A percentile compares a stretch with the other conserved stretches of the same genome.
Conservation (phyloP, 2,797 vertebrate genomes). For the Ctenosaura bakeri region DNA sequence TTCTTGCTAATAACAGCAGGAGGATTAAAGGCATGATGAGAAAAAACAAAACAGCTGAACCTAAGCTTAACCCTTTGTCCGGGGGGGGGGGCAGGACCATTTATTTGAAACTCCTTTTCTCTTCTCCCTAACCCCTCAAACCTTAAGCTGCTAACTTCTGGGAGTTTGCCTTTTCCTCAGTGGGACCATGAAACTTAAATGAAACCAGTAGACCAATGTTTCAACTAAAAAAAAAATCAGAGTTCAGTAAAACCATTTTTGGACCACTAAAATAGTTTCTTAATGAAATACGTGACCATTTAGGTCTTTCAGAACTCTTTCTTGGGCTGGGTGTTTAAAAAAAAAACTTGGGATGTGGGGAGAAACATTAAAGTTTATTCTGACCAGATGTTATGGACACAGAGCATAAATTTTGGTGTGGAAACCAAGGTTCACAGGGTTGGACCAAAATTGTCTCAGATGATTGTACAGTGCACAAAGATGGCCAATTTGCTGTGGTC, state of each 20-base stretch:
- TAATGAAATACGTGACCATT: background rate
- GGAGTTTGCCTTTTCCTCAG: background rate
- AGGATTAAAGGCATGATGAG: background rate
- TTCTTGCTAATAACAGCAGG: background rate
- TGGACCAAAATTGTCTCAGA: no score
- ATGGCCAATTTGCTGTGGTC: background rate
- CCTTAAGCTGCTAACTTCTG: background rate
- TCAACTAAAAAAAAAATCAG: background rate
- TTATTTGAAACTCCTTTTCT: background rate
- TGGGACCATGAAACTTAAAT: background rate
- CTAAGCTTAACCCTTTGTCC: background rate
- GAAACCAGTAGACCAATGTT: background rate
- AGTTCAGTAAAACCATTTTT: no score
- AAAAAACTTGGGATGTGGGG: no score
- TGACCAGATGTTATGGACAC: no score
- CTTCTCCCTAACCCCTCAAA: background rate
- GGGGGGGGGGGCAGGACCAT: background rate
- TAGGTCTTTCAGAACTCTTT: no score
- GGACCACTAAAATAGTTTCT: no score
- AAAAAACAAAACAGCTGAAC: slow-evolving; percentile 2
- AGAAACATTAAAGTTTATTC: no score
- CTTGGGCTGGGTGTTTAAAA: no score
- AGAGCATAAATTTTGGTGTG: no score
- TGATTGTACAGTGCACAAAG: background rate
- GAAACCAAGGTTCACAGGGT: background rate